Percentiles rank a stretch among this genome's conserved stretches.
Conservation (phyloP, 2,888 invertebrate genomes). For the Lepidochrysops patricia region DNA sequence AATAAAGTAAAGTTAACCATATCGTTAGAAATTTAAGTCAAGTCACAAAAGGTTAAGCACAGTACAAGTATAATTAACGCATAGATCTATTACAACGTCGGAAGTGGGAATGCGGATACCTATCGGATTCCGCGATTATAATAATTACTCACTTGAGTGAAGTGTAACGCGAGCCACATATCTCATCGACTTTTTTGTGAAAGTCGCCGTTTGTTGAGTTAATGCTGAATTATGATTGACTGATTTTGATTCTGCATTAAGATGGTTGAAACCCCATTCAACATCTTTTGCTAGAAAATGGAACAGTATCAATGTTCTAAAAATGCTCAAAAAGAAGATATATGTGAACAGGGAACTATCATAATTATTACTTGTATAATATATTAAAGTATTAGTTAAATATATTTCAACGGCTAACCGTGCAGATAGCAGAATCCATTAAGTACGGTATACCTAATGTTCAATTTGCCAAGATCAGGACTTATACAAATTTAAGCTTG, state of each 20-base stretch:
- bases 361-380: no score
- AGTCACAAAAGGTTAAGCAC: neutral
- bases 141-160: slow-evolving; percentile 8
- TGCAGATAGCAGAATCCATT: no score
- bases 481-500: no score
- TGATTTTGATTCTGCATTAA: neutral
- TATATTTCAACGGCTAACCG: no score
- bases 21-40: neutral
- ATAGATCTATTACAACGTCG: neutral
- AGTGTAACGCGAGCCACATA: neutral
- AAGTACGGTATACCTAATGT: no score
- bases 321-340: no score
- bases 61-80: neutral
- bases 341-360: no score
- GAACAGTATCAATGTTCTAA: no score
- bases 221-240: neutral
- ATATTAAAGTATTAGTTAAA: no score
- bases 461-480: no score
- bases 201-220: neutral
- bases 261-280: neutral
- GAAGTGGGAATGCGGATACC: slow-evolving; percentile 7
- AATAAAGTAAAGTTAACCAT: no score
- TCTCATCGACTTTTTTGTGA: neutral
- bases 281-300: no score
- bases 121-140: slow-evolving; percentile 1